Conservation (phyloP, 2,888 invertebrate species). For the Erannis defoliaria region DNA sequence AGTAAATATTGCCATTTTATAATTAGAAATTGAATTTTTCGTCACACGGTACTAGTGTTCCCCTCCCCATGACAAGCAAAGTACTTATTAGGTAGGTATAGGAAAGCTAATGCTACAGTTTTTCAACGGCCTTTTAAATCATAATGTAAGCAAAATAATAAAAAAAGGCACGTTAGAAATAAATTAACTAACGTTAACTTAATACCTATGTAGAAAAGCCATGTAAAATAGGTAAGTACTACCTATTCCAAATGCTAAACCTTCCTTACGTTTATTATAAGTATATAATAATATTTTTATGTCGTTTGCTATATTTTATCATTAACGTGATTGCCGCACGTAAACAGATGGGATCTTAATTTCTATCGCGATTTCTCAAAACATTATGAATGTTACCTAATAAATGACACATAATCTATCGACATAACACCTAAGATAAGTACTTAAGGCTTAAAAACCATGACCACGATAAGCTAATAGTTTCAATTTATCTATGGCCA, state of each 20-base stretch:
- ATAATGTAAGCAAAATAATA: not conserved
- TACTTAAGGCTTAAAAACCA: not conserved
- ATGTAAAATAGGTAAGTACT: too few relatives aligned
- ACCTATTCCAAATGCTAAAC: too few relatives aligned
- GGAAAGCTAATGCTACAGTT: slow-evolving; percentile 46
- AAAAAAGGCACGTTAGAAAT: not conserved
- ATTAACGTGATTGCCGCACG: too few relatives aligned
- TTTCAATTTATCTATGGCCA: too few relatives aligned
- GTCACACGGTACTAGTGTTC: slow-evolving; percentile 61
- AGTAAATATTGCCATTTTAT: slow-evolving; percentile 43
- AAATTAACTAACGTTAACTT: not conserved
- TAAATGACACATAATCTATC: too few relatives aligned
- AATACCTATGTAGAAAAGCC: not conserved
- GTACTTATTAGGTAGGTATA: slow-evolving; percentile 43
- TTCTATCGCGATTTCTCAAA: too few relatives aligned
- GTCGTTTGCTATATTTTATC: too few relatives aligned
- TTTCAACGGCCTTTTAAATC: not conserved
- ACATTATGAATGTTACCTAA: too few relatives aligned
- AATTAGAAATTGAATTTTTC: slow-evolving; percentile 53
- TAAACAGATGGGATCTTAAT: too few relatives aligned
- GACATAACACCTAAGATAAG: too few relatives aligned
- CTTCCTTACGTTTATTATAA: too few relatives aligned
- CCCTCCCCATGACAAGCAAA: slow-evolving; percentile 54
- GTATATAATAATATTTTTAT: too few relatives aligned
- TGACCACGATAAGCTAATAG: not conserved